These are phyloP conservation scores for Podarcis muralis DNA, from an alignment of 2,113 vertebrate genomes.

Conservation along the genomic window DNA sequence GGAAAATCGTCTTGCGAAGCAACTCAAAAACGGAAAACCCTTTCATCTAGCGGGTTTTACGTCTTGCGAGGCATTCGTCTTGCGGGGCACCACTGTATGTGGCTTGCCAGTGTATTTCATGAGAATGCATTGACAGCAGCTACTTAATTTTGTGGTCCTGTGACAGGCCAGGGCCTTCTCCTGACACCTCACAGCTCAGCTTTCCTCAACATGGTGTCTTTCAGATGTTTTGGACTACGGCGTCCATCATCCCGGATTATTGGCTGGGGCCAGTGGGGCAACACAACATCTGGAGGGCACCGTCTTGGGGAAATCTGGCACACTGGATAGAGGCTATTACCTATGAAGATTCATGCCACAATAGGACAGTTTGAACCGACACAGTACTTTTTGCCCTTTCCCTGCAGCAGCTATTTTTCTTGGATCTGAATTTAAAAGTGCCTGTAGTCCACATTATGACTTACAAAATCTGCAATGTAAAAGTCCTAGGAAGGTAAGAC, in stretches of 20 bases:
- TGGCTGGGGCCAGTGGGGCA: too few species aligned
- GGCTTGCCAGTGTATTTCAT: slow-evolving; percentile 17
- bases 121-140: not conserved
- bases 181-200: not conserved
- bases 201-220: too few species aligned
- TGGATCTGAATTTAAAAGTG: slow-evolving; percentile 8
- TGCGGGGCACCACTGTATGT: too few species aligned
- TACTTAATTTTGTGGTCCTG: slow-evolving; percentile 19
- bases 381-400: not conserved
- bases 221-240: too few species aligned
- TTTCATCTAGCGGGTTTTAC: too few species aligned
- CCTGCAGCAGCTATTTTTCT: not conserved
- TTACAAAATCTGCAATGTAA: not conserved
- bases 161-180: not conserved
- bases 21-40: too few species aligned
- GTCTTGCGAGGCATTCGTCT: too few species aligned
- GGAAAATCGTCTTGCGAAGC: too few species aligned
- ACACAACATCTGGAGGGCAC: too few species aligned
- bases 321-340: too few species aligned
- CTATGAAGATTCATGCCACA: not conserved
- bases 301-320: too few species aligned
- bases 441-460: not conserved
- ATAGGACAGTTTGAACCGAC: not conserved
- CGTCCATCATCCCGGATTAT: too few species aligned
- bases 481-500: not conserved